A percentile compares a stretch with the other conserved stretches of the same genome.
Evolutionary conservation across 2,797 vertebrate genomes (phyloP).

Genomic region (Pseudopleuronectes americanus): DNA sequence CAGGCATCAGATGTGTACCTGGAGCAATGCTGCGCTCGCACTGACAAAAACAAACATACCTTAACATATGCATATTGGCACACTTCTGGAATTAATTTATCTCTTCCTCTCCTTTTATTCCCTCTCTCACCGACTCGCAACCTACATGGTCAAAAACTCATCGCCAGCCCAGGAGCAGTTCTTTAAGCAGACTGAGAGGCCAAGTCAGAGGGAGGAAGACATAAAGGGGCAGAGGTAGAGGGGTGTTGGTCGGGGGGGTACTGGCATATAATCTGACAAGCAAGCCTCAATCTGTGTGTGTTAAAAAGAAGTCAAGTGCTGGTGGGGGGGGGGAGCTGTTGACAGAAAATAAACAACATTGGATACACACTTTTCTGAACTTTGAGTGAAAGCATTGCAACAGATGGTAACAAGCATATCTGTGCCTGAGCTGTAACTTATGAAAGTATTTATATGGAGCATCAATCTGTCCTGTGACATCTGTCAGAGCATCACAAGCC

Average conservation of each 20-base stretch:
- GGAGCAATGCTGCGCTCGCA: conserved; percentile 47
- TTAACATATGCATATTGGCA: conserved; percentile 47
- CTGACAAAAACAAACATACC: conserved; percentile 54
- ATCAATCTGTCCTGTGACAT: conserved; percentile 64
- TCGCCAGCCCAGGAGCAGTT: neutral
- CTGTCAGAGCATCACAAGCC: conserved; percentile 53
- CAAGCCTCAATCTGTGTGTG: conserved; percentile 53
- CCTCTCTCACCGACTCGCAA: conserved; percentile 5
- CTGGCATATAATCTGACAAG: conserved; percentile 45
- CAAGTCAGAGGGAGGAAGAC: conserved; percentile 1
- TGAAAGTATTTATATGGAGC: conserved; percentile 46
- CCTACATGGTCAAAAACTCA: conserved; percentile 18
- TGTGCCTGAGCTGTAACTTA: conserved; percentile 34
- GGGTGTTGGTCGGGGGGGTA: neutral
- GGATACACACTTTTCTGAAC: conserved; percentile 24
- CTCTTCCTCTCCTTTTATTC: neutral
- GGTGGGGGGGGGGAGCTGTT: conserved; percentile 42
- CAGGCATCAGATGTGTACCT: conserved; percentile 67
- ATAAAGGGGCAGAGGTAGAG: neutral
- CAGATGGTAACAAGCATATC: conserved; percentile 52
- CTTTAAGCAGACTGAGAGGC: conserved; percentile 3
- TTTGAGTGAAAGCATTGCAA: conserved; percentile 32
- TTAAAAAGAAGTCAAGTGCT: conserved; percentile 49
- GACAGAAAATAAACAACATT: conserved; percentile 59
- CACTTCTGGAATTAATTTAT: conserved; percentile 37